A percentile compares a stretch with the other conserved stretches of the same genome.
Evolutionary conservation across 2,113 vertebrate genomes (phyloP).

Genomic region (Hymenochirus boettgeri): DNA sequence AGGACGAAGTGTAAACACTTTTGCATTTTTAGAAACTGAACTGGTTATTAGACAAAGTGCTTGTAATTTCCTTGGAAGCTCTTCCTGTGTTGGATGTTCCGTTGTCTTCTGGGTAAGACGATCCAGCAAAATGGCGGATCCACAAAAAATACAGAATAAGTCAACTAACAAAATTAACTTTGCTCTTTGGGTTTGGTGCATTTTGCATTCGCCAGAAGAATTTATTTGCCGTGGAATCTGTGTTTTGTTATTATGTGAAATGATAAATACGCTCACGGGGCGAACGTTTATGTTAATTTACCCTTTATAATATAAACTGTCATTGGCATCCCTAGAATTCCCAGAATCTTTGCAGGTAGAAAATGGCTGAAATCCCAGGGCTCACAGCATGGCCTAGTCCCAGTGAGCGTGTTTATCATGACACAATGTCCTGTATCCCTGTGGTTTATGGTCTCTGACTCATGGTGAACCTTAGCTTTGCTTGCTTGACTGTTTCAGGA

Average conservation of each 20-base stretch:
- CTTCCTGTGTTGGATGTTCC: slow-evolving; percentile 63
- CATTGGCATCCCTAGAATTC: too few species aligned
- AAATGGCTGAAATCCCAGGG: too few species aligned
- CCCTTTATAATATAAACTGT: too few species aligned
- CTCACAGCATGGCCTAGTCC: too few species aligned
- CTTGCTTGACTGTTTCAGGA: slow-evolving; percentile 80
- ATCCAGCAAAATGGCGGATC: slow-evolving; percentile 12
- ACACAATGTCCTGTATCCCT: slow-evolving; percentile 9
- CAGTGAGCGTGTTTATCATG: slow-evolving; percentile 11
- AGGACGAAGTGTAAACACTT: too few species aligned
- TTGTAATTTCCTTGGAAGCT: slow-evolving; percentile 55
- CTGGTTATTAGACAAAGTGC: slow-evolving; percentile 60
- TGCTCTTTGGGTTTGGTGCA: too few species aligned
- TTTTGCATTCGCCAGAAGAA: neutral
- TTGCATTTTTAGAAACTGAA: slow-evolving; percentile 64
- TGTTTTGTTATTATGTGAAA: too few species aligned
- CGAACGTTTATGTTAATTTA: neutral
- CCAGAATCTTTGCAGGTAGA: too few species aligned
- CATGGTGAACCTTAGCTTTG: slow-evolving; percentile 54
- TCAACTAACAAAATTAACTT: slow-evolving; percentile 29
- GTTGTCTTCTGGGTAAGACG: slow-evolving; percentile 66
- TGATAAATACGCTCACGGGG: neutral
- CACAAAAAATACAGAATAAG: too few species aligned
- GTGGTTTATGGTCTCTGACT: slow-evolving; percentile 19
- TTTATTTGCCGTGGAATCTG: neutral